Evolutionary conservation across 2,888 invertebrate species (phyloP).

Genomic region (Gasteruption jaculator): DNA sequence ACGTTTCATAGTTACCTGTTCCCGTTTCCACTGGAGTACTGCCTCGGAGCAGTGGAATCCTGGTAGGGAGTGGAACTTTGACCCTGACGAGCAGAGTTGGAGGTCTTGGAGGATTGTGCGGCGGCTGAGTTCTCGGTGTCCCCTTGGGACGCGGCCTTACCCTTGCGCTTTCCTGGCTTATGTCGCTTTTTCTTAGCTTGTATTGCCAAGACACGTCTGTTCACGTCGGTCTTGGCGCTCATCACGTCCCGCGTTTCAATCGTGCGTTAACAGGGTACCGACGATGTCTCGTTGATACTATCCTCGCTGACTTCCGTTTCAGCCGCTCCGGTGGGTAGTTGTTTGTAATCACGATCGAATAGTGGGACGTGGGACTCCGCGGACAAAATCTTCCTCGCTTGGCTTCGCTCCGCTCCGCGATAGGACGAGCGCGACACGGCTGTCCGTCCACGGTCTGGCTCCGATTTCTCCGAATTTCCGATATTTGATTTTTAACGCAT

Average conservation of each 20-base stretch:
- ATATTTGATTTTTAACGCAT: too few relatives aligned
- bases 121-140: constrained; percentile 49
- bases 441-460: too few relatives aligned
- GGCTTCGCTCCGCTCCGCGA: too few relatives aligned
- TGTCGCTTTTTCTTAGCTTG: constrained; percentile 90
- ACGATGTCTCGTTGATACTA: background rate
- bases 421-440: too few relatives aligned
- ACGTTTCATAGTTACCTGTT: constrained; percentile 44
- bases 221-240: constrained; percentile 88
- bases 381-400: constrained; percentile 8
- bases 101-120: constrained; percentile 36
- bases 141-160: constrained; percentile 60
- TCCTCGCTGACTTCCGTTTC: constrained; percentile 1
- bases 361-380: constrained; percentile 4
- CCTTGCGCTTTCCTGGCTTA: constrained; percentile 83
- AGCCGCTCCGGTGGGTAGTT: constrained; percentile 5
- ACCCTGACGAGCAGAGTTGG: constrained; percentile 21
- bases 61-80: constrained; percentile 23
- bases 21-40: constrained; percentile 37
- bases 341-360: background rate
- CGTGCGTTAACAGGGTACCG: constrained; percentile 23
- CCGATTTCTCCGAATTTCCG: too few relatives aligned
- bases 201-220: constrained; percentile 85
- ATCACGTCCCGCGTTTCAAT: constrained; percentile 50
- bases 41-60: constrained; percentile 28